Base-by-base conservation (phyloP, 2,797 vertebrate species). In the Tokudaia muenninki region DNA sequence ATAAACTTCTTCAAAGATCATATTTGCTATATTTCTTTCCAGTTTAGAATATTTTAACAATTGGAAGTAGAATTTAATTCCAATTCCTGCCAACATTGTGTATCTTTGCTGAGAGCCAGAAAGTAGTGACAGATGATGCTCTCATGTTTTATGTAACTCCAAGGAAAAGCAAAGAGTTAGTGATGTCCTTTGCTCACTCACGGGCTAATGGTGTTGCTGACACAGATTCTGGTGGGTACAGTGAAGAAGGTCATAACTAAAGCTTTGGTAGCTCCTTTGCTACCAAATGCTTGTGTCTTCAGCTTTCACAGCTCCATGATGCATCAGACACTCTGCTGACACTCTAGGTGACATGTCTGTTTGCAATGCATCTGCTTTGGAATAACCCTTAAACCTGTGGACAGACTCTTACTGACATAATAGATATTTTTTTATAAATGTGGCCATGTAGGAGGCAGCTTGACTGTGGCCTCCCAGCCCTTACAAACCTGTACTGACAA, bases 141-240 rank as follows among this genome's bases (percentile, higher is more conserved):
- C 55, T 97, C 93, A 94, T 94, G 77, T 97, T 97, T 98, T 88
- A 90, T 95, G n/a, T 95, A 96, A 97, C 75, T 61, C 81, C 26
- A 78, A 91, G 91, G 79, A 96, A 95, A 97, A 95, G 34, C 74
- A 81, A 90, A 87, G 70, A 57, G 79, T 93, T 94, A 91, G 91
- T 97, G 92, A 83, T 96, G 29, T 88, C 94, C 82, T 92, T 96
- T 90, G 24, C 94, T 98, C 97, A 97, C 94, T 98, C 97, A 97
- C 97, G 94, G 93, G 88, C 97, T 96, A 97, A 92, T 92, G 77
- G 70, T 87, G 44, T 95, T 95, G 96, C 93, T 97, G 97, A 97
- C 52, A 87, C 82, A 37, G 78, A 96, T 96, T 96, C 77, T 98
- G 97, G 90, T 31, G 92, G 96, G 29, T 75, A 95, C 95, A 98